phyloP scores from a whole-genome alignment of 1,140 invertebrate genomes.

The Pachyrhynchus sulphureomaculatus region DNA sequence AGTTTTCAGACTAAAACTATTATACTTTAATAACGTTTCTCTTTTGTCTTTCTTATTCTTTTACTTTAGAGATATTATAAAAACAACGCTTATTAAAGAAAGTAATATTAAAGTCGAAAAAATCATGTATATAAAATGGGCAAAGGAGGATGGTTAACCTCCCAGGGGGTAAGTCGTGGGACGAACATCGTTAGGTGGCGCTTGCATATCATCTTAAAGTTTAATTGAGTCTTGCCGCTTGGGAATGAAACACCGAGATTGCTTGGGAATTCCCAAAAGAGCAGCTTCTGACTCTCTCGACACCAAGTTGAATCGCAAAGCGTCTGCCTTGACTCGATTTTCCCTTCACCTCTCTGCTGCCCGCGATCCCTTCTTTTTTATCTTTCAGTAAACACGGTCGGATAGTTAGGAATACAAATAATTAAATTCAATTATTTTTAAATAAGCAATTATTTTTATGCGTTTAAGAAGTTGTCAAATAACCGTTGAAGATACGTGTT shows the following conservation, averaged over 20 bases:
- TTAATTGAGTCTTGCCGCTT: slow-evolving; percentile 66
- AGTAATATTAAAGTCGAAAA: slow-evolving; percentile 1
- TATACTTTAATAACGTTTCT: too few species aligned
- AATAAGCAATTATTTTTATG: too few species aligned
- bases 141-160: slow-evolving; percentile 18
- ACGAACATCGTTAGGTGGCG: slow-evolving; percentile 35
- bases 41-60: too few species aligned
- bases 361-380: slow-evolving; percentile 4
- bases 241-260: slow-evolving; percentile 58
- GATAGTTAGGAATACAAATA: too few species aligned
- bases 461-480: too few species aligned
- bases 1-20: too few species aligned
- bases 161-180: slow-evolving; percentile 9
- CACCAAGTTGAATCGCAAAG: slow-evolving; percentile 35
- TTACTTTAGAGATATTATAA: too few species aligned
- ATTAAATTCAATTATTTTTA: too few species aligned
- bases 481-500: too few species aligned
- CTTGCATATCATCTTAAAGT: slow-evolving; percentile 70
- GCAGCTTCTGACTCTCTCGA: slow-evolving; percentile 47
- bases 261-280: slow-evolving; percentile 52
- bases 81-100: too few species aligned
- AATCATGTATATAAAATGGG: slow-evolving; percentile 32
- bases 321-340: slow-evolving; percentile 32
- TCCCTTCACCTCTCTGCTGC: slow-evolving; percentile 13
- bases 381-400: neutral